These are phyloP conservation scores for Syngnathus acus DNA, from an alignment of 2,797 vertebrate species.

Conservation along the genomic window DNA sequence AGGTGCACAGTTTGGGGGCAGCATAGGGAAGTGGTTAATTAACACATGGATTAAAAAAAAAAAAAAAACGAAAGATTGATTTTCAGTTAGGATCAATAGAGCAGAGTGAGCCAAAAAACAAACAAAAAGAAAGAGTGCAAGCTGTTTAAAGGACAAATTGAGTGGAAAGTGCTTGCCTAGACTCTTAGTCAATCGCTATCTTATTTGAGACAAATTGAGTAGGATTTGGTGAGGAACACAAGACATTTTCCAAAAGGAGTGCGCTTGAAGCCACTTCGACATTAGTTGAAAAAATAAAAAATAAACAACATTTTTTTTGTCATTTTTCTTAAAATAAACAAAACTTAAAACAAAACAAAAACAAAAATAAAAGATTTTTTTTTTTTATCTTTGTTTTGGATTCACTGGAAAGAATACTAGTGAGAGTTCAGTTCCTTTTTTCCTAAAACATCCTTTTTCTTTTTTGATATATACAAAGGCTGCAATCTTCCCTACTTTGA, in stretches of 20 bases:
- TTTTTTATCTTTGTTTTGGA: background rate
- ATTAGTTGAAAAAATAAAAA: background rate
- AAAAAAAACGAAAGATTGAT: constrained; percentile 28
- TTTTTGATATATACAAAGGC: background rate
- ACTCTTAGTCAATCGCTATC: background rate
- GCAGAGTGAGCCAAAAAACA: constrained; percentile 18
- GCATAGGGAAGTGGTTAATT: constrained; percentile 20
- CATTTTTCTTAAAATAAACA: background rate
- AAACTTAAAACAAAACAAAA: background rate
- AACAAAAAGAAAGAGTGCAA: constrained; percentile 9
- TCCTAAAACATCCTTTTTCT: background rate
- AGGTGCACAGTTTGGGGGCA: constrained; percentile 8
- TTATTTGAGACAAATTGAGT: background rate
- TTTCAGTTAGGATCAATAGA: constrained; percentile 29
- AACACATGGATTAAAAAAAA: constrained; percentile 21
- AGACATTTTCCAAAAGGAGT: background rate
- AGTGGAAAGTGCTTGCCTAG: background rate
- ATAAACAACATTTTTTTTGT: background rate
- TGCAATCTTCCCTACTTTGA: background rate
- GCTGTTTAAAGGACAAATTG: background rate
- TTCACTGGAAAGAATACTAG: too few species aligned
- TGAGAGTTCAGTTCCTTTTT: background rate
- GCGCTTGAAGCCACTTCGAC: background rate
- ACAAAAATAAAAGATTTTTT: background rate
- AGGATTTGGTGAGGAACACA: background rate